Conservation (phyloP, 1,140 invertebrate genomes). For the Elysia chlorotica region DNA sequence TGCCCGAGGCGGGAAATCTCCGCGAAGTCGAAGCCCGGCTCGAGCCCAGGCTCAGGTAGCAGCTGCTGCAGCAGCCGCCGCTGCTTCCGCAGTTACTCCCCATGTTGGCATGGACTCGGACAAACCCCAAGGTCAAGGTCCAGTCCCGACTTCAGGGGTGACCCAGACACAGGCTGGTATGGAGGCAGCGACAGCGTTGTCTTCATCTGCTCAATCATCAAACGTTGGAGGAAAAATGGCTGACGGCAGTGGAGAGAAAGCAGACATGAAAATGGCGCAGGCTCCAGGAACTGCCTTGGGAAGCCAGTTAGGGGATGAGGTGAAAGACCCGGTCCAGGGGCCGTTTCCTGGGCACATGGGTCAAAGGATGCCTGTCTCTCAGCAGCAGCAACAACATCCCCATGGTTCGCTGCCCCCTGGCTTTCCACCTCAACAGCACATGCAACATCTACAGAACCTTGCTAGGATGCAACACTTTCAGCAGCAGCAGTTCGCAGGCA, state of each 20-base stretch:
- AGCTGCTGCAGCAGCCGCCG: background rate
- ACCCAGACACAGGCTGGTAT: background rate
- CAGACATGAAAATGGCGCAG: background rate
- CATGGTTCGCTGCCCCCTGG: slow-evolving; percentile 8
- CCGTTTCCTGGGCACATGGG: background rate
- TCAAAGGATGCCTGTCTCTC: slow-evolving; percentile 15
- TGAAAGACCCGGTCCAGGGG: background rate
- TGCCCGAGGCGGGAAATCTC: slow-evolving; percentile 23
- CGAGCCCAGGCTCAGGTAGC: slow-evolving; percentile 2
- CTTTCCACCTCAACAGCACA: background rate
- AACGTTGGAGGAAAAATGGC: background rate
- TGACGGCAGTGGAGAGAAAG: background rate
- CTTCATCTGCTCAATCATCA: background rate
- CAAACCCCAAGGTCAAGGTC: no score
- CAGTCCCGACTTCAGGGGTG: background rate
- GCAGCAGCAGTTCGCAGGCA: slow-evolving; percentile 19
- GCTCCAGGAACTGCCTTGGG: background rate
- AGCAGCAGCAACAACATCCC: background rate
- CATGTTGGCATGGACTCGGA: no score
- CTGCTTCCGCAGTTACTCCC: background rate
- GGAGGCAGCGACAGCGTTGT: background rate
- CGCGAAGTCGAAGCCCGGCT: slow-evolving; percentile 30
- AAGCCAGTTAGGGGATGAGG: background rate
- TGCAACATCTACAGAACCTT: slow-evolving; percentile 24
- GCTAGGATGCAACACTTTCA: slow-evolving; percentile 21